Conservation (phyloP, 2,888 invertebrate genomes). For the Dynastes maya region DNA sequence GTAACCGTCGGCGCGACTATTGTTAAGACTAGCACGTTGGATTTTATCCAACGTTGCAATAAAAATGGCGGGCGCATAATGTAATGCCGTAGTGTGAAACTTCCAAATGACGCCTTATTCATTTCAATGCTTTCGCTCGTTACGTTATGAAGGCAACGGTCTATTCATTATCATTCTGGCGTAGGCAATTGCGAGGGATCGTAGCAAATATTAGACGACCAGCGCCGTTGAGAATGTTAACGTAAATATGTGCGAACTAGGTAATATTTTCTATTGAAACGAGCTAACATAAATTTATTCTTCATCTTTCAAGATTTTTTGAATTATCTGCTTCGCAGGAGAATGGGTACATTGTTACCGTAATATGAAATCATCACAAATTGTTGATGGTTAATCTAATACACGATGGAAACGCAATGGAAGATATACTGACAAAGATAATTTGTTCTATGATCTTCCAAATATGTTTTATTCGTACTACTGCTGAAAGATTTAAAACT, state of each 20-base stretch:
- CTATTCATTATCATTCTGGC: conserved; percentile 12
- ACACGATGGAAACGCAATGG: too few relatives aligned
- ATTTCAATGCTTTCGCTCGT: conserved; percentile 10
- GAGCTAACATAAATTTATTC: background rate
- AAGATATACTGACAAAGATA: too few relatives aligned
- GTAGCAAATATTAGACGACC: background rate
- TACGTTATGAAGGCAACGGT: background rate
- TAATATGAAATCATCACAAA: too few relatives aligned
- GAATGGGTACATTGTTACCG: too few relatives aligned
- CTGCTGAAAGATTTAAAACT: too few relatives aligned
- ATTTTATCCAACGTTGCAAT: conserved; percentile 17
- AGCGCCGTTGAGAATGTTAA: background rate
- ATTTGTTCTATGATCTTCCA: too few relatives aligned
- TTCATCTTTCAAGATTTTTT: background rate
- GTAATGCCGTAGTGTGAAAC: background rate
- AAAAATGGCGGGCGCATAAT: conserved; percentile 23
- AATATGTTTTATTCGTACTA: too few relatives aligned
- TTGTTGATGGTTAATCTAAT: too few relatives aligned
- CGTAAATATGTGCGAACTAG: background rate
- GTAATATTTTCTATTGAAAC: background rate
- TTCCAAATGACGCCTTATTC: conserved; percentile 16
- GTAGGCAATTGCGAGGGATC: background rate
- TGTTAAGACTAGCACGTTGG: conserved; percentile 16
- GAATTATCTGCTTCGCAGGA: too few relatives aligned
- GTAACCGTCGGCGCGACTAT: background rate